Base-by-base conservation (phyloP, 2,113 vertebrate genomes). In the Axis porcinus region DNA sequence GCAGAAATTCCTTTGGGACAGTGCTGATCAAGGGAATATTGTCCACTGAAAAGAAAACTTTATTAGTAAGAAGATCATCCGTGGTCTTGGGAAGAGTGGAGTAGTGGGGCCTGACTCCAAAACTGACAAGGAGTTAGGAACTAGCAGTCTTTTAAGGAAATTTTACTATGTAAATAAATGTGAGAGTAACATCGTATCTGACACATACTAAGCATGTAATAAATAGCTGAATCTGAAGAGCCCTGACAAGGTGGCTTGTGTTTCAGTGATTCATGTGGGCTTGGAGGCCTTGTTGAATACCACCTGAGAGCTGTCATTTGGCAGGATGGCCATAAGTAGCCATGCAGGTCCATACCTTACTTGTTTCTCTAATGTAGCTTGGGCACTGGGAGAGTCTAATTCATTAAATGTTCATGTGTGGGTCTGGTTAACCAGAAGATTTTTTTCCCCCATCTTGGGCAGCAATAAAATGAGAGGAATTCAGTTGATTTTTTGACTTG, bases 391-490 rank as follows among this genome's bases (percentile, higher is more conserved):
- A 82, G 15, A 58, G 4, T 82, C 17, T 40, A 17, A 82, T 28
- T 67, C 58, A 14, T 14, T 36, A 43, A 74, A 40, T 0, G 21
- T 43, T 57, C 33, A 0, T 3, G 2, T 40, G 5, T n/a, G 57
- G 25, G 27, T 67, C 55, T 67, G 13, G 40, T 92, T 83, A 54
- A 54, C 84, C 7, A 10, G 43, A 86, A 86, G 15, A 36, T 33
- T 33, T 36, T 58, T 50, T 23, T 5, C 5, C 19, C n/a, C 33
- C 30, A 43, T 58, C 60, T 94, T 92, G 94, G 7, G 30, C 33
- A 33, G 27, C 7, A 43, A 57, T n/a, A 47, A 95, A 57, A 57
- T 40, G 6, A 92, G 70, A 83, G 54, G 27, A 85, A 92, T 89
- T 57, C 14, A 28, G 33, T 27, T 27, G 8, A 50, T 21, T 27